Evolutionary conservation across 2,888 invertebrate species (phyloP).

Genomic region (Ormyrus thymus): DNA sequence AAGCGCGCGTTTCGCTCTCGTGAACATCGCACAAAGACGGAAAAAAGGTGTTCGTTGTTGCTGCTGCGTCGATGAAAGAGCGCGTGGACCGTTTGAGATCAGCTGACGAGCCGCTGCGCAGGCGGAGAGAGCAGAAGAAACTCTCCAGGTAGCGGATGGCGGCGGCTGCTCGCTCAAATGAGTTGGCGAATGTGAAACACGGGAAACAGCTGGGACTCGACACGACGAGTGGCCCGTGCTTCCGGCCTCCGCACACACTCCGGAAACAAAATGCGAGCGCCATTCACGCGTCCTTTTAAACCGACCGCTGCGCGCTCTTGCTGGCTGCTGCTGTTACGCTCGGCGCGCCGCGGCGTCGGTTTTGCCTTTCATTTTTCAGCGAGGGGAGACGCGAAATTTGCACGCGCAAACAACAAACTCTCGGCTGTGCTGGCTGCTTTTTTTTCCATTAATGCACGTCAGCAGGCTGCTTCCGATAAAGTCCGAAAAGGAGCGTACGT

Average conservation of each 20-base stretch:
- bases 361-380: not conserved
- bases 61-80: not conserved
- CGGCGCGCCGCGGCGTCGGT: not conserved
- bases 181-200: constrained; percentile 45
- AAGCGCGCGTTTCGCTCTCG: constrained; percentile 5
- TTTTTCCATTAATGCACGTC: not conserved
- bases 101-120: constrained; percentile 33
- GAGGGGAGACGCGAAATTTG: constrained; percentile 34
- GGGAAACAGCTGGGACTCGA: constrained; percentile 59
- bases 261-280: constrained; percentile 40
- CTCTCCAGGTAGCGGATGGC: constrained; percentile 4
- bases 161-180: constrained; percentile 11
- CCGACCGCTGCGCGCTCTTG: constrained; percentile 13
- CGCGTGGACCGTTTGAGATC: constrained; percentile 47
- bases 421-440: constrained; percentile 10
- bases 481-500: constrained; percentile 23
- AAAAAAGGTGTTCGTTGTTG: constrained; percentile 15
- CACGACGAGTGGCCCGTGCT: constrained; percentile 46
- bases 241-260: constrained; percentile 45
- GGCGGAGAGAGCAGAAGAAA: not conserved
- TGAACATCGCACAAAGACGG: constrained; percentile 13
- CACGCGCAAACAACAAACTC: constrained; percentile 28
- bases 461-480: not conserved
- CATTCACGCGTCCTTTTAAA: constrained; percentile 45
- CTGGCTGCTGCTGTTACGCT: not conserved